A percentile compares a stretch with the other conserved stretches of the same genome.
Evolutionary conservation across 2,888 invertebrate species (phyloP).

Genomic region (Pilophorus perplexus): DNA sequence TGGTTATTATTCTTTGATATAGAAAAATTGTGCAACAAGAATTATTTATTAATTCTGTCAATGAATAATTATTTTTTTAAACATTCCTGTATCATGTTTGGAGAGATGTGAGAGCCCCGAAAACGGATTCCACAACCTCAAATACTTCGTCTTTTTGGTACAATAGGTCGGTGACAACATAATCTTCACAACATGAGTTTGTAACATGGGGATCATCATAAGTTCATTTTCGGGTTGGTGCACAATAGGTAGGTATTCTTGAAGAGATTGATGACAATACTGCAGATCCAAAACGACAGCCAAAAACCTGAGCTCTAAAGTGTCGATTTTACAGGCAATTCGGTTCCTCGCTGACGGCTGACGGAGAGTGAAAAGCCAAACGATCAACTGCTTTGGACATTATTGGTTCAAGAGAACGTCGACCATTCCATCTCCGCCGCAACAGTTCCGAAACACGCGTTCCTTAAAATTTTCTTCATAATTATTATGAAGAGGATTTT

Average conservation of each 20-base stretch:
- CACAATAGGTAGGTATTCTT: slow-evolving; percentile 2
- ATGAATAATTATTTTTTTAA: too few relatives aligned
- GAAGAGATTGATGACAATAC: background rate
- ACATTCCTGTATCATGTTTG: too few relatives aligned
- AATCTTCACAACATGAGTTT: background rate
- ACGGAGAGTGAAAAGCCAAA: background rate
- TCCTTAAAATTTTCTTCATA: background rate
- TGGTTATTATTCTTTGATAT: too few relatives aligned
- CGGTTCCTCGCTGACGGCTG: background rate
- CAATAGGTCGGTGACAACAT: background rate
- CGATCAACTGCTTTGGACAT: background rate
- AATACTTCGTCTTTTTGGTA: background rate
- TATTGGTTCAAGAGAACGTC: background rate
- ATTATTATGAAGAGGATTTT: too few relatives aligned
- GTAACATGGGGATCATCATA: background rate
- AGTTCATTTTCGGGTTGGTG: background rate
- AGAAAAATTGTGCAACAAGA: too few relatives aligned
- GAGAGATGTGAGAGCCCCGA: too few relatives aligned
- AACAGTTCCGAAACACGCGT: background rate
- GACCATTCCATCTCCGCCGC: too few relatives aligned
- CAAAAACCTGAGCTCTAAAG: background rate
- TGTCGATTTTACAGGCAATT: slow-evolving; percentile 1
- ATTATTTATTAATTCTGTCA: too few relatives aligned
- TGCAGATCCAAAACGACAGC: background rate
- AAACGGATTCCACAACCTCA: too few relatives aligned